Base-by-base conservation (phyloP, 2,797 vertebrate genomes). In the Muscicapa striata region DNA sequence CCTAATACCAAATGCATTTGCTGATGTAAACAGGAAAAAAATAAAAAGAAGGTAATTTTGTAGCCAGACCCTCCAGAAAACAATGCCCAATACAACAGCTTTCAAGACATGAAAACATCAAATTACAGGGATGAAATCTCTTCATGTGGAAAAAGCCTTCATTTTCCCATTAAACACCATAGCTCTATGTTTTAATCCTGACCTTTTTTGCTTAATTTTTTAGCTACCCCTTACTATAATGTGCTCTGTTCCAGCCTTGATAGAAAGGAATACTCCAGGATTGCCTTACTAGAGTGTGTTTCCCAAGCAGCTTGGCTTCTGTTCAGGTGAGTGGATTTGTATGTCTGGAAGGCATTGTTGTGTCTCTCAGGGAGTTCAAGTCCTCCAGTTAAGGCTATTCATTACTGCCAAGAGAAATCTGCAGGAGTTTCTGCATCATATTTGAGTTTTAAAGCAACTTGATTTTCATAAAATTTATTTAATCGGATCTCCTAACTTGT, bases 201-300 rank as follows among this genome's bases (percentile, higher is more conserved):
- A 91, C 45, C 32, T 87, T 66, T 15, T 30, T 76, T 84, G 55
- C 88, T 86, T 75, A 43, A 64, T 79, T 87, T 92, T 84, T 92
- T 75, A 76, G 24, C 54, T 84, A 30, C 8, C 43, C 26, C 30
- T 64, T 52, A 45, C 27, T 77, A 22, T 29, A 21, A 87, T 32
- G 34, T 68, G 32, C 41, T 87, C 22, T 48, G 32, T 68, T 81
- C 34, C 51, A 82, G 61, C 22, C 24, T 55, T 67, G 36, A 58
- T 29, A 36, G 63, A 84, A 76, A 32, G 20, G 30, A 64, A 67
- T 59, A 30, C 11, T 61, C 10, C 36, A 81, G 45, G 63, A 77
- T 0, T 73, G 61, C 36, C 58, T 82, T 32, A 21, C 15, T 74
- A 20, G 27, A 21, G 8, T 3, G 7, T 62, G 43, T 77, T 61